Evolutionary conservation across 37 sponge, comb jelly and placozoan species (phyloP), one percentile per base, ranked within the genome.

Genomic region (Mnemiopsis leidyi): DNA sequence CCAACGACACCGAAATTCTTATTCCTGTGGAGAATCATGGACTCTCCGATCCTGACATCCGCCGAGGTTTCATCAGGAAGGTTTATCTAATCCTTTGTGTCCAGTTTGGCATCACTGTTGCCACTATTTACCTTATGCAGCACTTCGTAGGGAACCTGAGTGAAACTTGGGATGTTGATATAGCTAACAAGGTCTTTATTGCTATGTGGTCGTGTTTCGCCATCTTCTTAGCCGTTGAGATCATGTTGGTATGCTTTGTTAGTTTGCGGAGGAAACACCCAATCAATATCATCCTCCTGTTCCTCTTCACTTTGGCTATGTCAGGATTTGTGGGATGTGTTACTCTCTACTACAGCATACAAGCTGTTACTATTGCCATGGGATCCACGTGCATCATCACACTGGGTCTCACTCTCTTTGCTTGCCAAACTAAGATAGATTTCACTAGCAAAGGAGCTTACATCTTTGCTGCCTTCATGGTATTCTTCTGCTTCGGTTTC

Each of bases 401-500:
- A 9, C 61, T 85, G 32, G 90, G 90, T 25, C 68, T 85, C 38
- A 85, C 90, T 33, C 61, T 85, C 28, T 85, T 85, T 40, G 90
- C 90, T 18, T 48, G 48, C 67, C 90, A 85, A 25, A 85, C 90
- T n/a, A 85, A 85, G 90, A 1, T 36, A 9, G 90, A 85, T 25
- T 48, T 85, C 90, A 85, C 90, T 3, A 37, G 90, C 24, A 85
- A 85, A 25, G 90, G 90, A 36, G 48, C 90, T 26, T 85, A 85
- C 90, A 28, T 85, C 48, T 85, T 85, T 61, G 90, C 61, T 38
- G 16, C 39, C 40, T 33, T 85, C 36, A 34, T 85, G 23, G 90
- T 85, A 24, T 85, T 85, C 90, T 28, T 85, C 90, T 85, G 90
- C 90, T 85, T 85, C 36, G 90, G 90, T 0, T 85, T 85, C 90